These are phyloP conservation scores for Caenorhabditis elegans DNA, from an alignment of 1,140 invertebrate species.

Conservation along the genomic window WBcel235 BX284604.4:11496001-11496500, in stretches of 20 bases:
- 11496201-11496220: neutral
- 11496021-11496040: no score
- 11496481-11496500: no score
- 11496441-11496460: no score
- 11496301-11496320: neutral
- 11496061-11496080: no score
- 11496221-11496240: neutral
- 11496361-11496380: neutral
- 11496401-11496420: no score
- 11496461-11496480: no score
- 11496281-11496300: neutral
- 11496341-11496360: neutral
- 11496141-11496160: slow-evolving; percentile 1
- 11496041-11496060: no score
- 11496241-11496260: no score
- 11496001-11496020: no score
- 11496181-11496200: neutral
- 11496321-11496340: neutral
- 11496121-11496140: neutral
- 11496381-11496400: no score
- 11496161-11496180: neutral
- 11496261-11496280: neutral
- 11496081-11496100: no score
- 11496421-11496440: no score
- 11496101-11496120: neutral